Percentiles rank a stretch among this genome's conserved stretches.
These are phyloP conservation scores for Hirtodrosophila duncani DNA, from an alignment of 2,888 invertebrate genomes.

Conservation along the genomic window DNA sequence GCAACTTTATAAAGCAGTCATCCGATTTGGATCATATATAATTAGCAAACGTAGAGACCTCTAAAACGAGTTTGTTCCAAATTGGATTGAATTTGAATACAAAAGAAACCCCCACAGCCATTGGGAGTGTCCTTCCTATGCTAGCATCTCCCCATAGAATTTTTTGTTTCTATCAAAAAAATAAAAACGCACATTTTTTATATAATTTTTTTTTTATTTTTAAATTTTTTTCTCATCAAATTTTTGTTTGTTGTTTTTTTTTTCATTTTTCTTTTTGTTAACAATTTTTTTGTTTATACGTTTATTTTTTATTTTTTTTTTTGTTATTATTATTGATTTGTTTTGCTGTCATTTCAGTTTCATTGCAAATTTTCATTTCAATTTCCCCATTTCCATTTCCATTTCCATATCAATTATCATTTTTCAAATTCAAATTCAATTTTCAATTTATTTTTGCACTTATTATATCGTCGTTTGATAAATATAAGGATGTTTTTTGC, in stretches of 20 bases:
- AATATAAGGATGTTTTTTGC: slow-evolving; percentile 21
- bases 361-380: slow-evolving; percentile 9
- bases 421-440: slow-evolving; percentile 20
- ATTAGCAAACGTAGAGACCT: too few relatives aligned
- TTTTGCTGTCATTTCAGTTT: slow-evolving; percentile 23
- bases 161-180: not conserved
- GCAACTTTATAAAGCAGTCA: too few relatives aligned
- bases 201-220: slow-evolving; percentile 46
- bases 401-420: slow-evolving; percentile 1
- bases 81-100: too few relatives aligned
- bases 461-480: slow-evolving; percentile 31
- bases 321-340: slow-evolving; percentile 53
- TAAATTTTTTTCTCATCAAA: slow-evolving; percentile 49
- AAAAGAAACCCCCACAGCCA: too few relatives aligned
- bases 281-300: too few relatives aligned
- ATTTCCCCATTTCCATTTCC: not conserved
- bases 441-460: slow-evolving; percentile 20
- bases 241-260: slow-evolving; percentile 18
- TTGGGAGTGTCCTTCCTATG: too few relatives aligned
- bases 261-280: slow-evolving; percentile 15
- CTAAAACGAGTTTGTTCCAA: too few relatives aligned
- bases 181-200: slow-evolving; percentile 26
- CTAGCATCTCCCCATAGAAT: not conserved
- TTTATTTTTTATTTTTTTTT: slow-evolving; percentile 47
- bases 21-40: too few relatives aligned